Evolutionary conservation across 2,113 vertebrate species (phyloP), one percentile per base, ranked within the genome.

Genomic region (Heterotilapia buettikoferi): DNA sequence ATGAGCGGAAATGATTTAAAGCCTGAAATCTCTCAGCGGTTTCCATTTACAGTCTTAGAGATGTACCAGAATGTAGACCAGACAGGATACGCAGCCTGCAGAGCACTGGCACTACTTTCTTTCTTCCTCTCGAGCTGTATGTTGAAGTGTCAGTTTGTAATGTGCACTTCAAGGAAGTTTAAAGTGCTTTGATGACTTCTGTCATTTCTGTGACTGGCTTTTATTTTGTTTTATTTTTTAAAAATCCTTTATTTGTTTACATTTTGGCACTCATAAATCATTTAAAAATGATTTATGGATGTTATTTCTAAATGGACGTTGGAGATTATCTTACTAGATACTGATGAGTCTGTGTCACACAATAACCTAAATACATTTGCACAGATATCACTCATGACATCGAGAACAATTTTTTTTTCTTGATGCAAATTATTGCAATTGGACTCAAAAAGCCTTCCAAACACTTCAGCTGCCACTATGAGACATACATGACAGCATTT

Each of bases 21-120:
- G 83, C 82, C 73, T 86, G 53, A 92, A 89, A 84, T 90, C 83
- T 87, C 50, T 84, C 61, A 6, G 76, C 86, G 83, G 89, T 90
- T 90, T 92, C 31, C 82, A 84, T 87, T 82, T 84, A 83, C 84
- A 83, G 59, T 91, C 16, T 79, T 21, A 8, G 4, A 86, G 29
- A 73, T 83, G 29, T 13, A 85, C 1, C 61, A 84, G 53, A 78
- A 71, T 80, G 31, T 47, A 90, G 68, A 85, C 26, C 82, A 85
- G 86, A 84, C 80, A 59, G 66, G 26, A 47, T 84, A 52, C 54
- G 19, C 83, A 89, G 26, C 33, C 47, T 88, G 63, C 57, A 66
- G 7, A 83, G 63, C 53, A 29, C 47, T 83, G 66, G 59, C 57
- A 54, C 56, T 13, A 6, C 31, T 53, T 71, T 86, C 9, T 40